Evolutionary conservation across 37 sponge, comb jelly and placozoan genomes (phyloP).

Genomic region (Bolinopsis microptera): DNA sequence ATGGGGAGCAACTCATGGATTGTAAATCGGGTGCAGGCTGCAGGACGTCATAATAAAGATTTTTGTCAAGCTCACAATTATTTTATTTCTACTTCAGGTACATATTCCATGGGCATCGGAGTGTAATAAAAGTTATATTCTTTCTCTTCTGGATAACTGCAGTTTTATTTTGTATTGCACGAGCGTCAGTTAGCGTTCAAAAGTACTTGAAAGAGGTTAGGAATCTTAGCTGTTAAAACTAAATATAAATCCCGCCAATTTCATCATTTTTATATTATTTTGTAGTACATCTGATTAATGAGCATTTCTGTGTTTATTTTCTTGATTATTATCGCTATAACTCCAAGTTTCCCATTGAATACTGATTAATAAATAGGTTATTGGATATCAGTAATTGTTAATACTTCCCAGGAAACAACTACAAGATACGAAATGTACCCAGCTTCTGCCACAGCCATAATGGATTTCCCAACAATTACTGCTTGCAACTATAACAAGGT

Average conservation of each 20-base stretch:
- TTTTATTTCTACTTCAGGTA: neutral
- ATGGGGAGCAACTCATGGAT: too few relatives aligned
- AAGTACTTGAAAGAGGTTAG: neutral
- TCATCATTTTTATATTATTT: neutral
- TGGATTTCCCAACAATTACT: conserved; percentile 31
- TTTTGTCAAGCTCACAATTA: too few relatives aligned
- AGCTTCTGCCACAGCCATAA: neutral
- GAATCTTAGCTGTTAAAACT: neutral
- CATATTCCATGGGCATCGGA: neutral
- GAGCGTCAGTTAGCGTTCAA: neutral
- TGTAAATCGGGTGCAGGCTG: too few relatives aligned
- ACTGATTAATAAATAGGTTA: too few relatives aligned
- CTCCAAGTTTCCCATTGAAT: too few relatives aligned
- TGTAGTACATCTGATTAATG: too few relatives aligned
- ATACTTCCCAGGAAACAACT: conserved; percentile 25
- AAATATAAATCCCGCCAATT: neutral
- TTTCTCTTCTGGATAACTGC: conserved; percentile 1
- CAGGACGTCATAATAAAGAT: too few relatives aligned
- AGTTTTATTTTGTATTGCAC: neutral
- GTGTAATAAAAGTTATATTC: neutral
- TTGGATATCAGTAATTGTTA: too few relatives aligned
- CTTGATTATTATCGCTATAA: too few relatives aligned
- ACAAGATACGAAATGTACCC: neutral
- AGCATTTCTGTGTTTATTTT: neutral
- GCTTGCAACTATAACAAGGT: conserved; percentile 11